Evolutionary conservation across 2,113 vertebrate genomes (phyloP).

Genomic region (Pithys albifrons): DNA sequence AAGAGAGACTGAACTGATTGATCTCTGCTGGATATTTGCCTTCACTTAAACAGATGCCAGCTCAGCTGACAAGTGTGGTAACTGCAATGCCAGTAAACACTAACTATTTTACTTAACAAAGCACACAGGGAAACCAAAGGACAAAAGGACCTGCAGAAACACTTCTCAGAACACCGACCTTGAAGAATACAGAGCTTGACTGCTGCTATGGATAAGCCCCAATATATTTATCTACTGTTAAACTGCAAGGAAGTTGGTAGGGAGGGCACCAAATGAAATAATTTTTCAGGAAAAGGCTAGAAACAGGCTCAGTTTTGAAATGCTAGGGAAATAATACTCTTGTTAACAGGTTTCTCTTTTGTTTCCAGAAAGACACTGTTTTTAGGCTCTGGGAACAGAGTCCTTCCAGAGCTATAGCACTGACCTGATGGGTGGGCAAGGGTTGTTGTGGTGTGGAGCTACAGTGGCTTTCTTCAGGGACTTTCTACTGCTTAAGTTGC

Average conservation of each 20-base stretch:
- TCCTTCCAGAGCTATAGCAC: background rate
- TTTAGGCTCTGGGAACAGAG: background rate
- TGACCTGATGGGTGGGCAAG: background rate
- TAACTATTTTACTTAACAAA: background rate
- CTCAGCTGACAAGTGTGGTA: background rate
- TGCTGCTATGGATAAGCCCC: background rate
- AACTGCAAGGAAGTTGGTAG: background rate
- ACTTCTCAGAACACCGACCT: background rate
- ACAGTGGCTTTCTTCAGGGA: background rate
- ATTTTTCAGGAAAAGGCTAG: background rate
- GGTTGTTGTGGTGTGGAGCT: background rate
- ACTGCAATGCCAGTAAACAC: background rate
- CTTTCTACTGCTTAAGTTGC: background rate
- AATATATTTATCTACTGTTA: background rate
- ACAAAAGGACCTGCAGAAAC: background rate
- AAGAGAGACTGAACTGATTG: background rate
- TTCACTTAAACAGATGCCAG: background rate
- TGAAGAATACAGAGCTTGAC: background rate
- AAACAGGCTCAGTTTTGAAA: background rate
- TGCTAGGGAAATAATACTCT: background rate
- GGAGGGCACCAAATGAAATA: background rate
- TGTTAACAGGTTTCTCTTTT: background rate
- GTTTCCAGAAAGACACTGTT: background rate
- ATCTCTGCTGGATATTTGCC: background rate
- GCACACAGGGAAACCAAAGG: background rate